Evolutionary conservation across 2,888 invertebrate genomes (phyloP), one percentile per base, ranked within the genome.

Genomic region (Heliconius ismenius): DNA sequence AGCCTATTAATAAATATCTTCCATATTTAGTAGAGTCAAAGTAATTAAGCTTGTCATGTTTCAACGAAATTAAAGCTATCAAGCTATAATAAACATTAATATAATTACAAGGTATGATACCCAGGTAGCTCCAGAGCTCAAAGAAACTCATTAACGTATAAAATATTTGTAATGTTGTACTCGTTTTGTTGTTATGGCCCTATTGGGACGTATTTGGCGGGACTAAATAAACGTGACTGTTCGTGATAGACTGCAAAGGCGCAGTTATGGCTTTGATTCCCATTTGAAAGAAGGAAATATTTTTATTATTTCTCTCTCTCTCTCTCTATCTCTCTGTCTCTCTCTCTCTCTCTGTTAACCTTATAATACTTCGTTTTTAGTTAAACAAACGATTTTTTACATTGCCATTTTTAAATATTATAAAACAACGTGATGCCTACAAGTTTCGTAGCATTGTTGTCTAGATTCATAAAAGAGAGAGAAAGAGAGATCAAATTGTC

Each of bases 21-120:
- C 32, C n/a, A 58, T n/a, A 58, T 58, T 58, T 21, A 36, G 32
- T 24, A 36, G 11, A 32, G 36, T 2, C 65, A 65, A 36, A 11
- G 4, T n/a, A 36, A 65, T 65, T 36, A 65, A 32, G 32, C 65
- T n/a, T 65, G 65, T 32, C 62, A 69, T 49, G 32, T 63, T 15
- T 9, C 69, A 58, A 63, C 62, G 18, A 28, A 69, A 75, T 75
- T 43, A 75, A 75, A 49, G n/a, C n/a, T n/a, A n/a, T n/a, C n/a
- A 62, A 67, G 18, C n/a, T n/a, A 49, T 69, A 68, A 75, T 62
- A 18, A 24, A 43, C 39, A 63, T 75, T 63, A 49, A 69, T 63
- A 49, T 63, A 49, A 69, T 75, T 69, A 62, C 21, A 13, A 36
- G 43, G 32, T 36, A 36, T 49, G 43, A 43, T 43, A 43, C 58